Evolutionary conservation across 2,113 vertebrate genomes (phyloP).

Genomic region (Ctenomys sociabilis): DNA sequence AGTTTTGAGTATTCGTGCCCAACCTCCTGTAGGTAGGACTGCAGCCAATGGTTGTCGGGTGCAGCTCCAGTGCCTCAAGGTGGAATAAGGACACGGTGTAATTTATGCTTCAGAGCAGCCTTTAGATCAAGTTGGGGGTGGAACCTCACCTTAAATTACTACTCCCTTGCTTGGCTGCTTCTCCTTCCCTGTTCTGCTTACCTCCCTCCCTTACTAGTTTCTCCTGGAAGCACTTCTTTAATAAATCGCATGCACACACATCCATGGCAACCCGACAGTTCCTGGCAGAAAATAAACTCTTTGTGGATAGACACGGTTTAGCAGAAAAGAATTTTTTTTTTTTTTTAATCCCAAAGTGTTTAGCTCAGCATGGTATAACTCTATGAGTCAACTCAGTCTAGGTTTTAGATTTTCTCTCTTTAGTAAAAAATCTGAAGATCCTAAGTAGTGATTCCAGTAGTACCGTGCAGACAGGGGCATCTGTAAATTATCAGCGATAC

Average conservation of each 20-base stretch:
- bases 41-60: not conserved
- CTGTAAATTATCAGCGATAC: constrained; percentile 44
- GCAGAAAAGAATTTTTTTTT: not conserved
- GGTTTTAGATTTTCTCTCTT: constrained; percentile 18
- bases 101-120: not conserved
- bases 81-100: not conserved
- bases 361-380: not conserved
- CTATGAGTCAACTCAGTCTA: not conserved
- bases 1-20: not conserved
- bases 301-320: not conserved
- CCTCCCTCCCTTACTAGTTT: constrained; percentile 28
- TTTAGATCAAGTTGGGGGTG: not conserved
- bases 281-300: constrained; percentile 54
- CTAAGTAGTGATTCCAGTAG: not conserved
- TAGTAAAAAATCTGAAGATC: not conserved
- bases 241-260: constrained; percentile 39
- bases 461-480: constrained; percentile 18
- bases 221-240: constrained; percentile 59
- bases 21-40: not conserved
- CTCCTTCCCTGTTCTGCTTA: not conserved
- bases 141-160: constrained; percentile 11
- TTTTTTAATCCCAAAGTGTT: not conserved
- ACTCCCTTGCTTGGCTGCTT: not conserved
- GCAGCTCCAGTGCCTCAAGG: not conserved
- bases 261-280: constrained; percentile 53